Evolutionary conservation across 2,888 invertebrate genomes (phyloP), one percentile per base, ranked within the genome.

Genomic region (Stegana nigrithorax): DNA sequence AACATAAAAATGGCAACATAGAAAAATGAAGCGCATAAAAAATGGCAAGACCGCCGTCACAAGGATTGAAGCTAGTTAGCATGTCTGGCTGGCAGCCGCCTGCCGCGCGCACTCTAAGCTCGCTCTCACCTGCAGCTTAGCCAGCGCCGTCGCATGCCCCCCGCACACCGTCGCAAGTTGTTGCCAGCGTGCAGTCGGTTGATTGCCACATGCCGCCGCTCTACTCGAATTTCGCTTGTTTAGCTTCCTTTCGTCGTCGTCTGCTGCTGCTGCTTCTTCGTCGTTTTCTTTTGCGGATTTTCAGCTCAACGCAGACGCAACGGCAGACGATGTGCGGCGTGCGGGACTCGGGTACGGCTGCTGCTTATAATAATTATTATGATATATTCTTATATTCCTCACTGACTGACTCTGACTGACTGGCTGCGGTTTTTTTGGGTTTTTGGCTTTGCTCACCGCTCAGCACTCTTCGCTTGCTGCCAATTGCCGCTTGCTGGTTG

Each of bases 131-230:
- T 71, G 71, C 72, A 62, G 66, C 45, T 17, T 51, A 21, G 25
- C 51, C 25, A 8, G 6, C 6, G 44, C n/a, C 17, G 44, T 44
- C 6, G 39, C 39, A 39, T 17, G 14, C 39, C 17, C 17, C 39
- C 6, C 17, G 39, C 14, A 39, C 14, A 4, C 32, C n/a, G 32
- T 12, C 32, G 32, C n/a, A 39, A 51, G 59, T 57, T 62, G 47
- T 12, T 65, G 65, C 42, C 50, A 42, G 32, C 62, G 56, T 27
- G 19, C n/a, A n/a, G n/a, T n/a, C n/a, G n/a, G 36, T 21, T 61
- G 64, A 56, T 51, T 67, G 78, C 78, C 75, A 78, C 78, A 80
- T 75, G 75, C 75, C 71, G 75, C 80, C 70, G 80, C 66, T 65
- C 62, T 69, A 73, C 75, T 75, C 75, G 68, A 73, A 69, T 75